Base-by-base conservation (phyloP, 2,888 invertebrate species). In the Merodon equestris region DNA sequence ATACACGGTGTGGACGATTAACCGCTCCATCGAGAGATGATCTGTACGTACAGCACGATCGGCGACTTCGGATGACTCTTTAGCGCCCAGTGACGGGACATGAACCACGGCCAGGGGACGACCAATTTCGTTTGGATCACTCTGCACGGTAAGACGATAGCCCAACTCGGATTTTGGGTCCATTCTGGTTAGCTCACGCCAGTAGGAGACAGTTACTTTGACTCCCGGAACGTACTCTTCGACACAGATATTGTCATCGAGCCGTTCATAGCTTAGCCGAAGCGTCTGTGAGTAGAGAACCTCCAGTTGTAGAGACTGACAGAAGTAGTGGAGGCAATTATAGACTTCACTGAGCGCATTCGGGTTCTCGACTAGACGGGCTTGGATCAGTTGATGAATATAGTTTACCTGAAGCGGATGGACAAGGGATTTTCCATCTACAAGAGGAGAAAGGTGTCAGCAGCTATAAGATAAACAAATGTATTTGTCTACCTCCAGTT, bases 1-100 rank as follows among this genome's bases (percentile, higher is more conserved):
- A 86, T 98, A 97, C 83, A 98, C 97, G 0, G 98, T 98, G 87
- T 97, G 97, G 5, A 98, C 97, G 40, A 98, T 91, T 60, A 98
- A 90, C 40, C 97, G 93, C 90, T 98, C 98, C 93, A 98, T 95
- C 4, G 97, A 97, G n/a, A 98, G 91, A 85, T 96, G 93, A 89
- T 97, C 97, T 18, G 96, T 96, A 83, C 96, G 92, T 45, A 96
- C 94, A 12, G 96, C 96, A 82, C 93, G 90, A 84, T 94, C 94
- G 0, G 93, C 93, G 60, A 93, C 92, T 87, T 95, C 93, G 63
- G 91, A 85, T 0, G 89, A 88, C 70, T 89, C 89, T 75, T 89
- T 89, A 18, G 87, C 86, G 0, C 89, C 89, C 57, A 89, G 82
- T 0, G 89, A 88, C 9, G 93, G 93, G 13, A 93, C 90, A 86